Conservation (phyloP, 2,113 vertebrate genomes). For the Anguilla japonica region DNA sequence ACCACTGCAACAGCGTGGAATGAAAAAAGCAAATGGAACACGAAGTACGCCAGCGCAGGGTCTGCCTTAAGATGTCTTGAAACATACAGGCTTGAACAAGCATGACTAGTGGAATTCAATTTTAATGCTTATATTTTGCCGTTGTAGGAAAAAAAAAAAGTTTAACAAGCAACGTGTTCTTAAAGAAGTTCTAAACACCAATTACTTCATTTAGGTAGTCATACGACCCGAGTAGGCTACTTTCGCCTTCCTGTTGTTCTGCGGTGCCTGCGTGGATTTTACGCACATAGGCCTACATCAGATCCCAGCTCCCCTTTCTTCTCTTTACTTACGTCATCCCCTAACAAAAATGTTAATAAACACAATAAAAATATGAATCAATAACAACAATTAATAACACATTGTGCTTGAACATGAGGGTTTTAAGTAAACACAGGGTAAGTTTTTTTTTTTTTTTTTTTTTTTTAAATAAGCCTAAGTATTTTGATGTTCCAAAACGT, state of each 20-base stretch:
- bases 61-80: constrained; percentile 53
- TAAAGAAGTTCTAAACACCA: constrained; percentile 4
- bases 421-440: no score
- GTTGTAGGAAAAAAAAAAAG: neutral
- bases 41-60: constrained; percentile 56
- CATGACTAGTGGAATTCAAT: neutral
- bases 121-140: neutral
- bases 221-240: no score
- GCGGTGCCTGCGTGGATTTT: neutral
- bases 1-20: constrained; percentile 51
- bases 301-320: neutral
- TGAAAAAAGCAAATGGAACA: constrained; percentile 58
- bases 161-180: neutral
- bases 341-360: no score
- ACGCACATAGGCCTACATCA: neutral
- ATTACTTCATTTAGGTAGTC: neutral
- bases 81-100: constrained; percentile 34
- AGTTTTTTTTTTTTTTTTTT: no score
- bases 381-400: no score
- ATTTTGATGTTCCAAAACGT: no score
- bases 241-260: no score
- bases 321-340: neutral
- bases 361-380: no score
- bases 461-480: no score
- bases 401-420: no score